These are phyloP conservation scores for Hyphantria cunea DNA, from an alignment of 1,140 invertebrate species.

Conservation along the genomic window DNA sequence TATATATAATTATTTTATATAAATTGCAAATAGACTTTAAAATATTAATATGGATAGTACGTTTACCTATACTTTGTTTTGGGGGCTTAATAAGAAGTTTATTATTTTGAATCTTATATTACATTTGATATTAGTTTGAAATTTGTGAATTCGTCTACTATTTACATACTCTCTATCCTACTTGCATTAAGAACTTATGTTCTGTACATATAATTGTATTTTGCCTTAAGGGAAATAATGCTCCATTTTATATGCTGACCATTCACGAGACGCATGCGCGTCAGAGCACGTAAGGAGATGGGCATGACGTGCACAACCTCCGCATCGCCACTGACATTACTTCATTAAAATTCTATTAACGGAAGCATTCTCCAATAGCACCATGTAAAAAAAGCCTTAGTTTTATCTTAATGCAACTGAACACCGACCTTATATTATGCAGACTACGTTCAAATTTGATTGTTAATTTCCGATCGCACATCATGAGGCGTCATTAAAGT, in stretches of 20 bases:
- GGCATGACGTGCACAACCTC: conserved; percentile 73
- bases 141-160: too few species aligned
- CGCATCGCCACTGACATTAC: conserved; percentile 65
- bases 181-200: not conserved
- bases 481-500: not conserved
- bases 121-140: too few species aligned
- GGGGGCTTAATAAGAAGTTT: too few species aligned
- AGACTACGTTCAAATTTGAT: conserved; percentile 21
- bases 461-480: conserved; percentile 8
- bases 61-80: too few species aligned
- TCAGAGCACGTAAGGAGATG: conserved; percentile 67
- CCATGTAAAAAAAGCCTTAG: conserved; percentile 37
- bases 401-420: conserved; percentile 16
- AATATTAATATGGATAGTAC: too few species aligned
- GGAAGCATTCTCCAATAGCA: conserved; percentile 70
- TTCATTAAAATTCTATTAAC: conserved; percentile 81
- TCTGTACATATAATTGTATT: too few species aligned
- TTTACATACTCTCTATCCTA: too few species aligned
- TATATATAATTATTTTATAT: too few species aligned
- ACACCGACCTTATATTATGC: conserved; percentile 32
- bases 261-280: conserved; percentile 44
- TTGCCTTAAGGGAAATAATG: conserved; percentile 2
- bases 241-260: conserved; percentile 51
- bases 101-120: too few species aligned
- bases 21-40: too few species aligned